Evolutionary conservation across 2,797 vertebrate genomes (phyloP).

Genomic region (Miichthys miiuy): DNA sequence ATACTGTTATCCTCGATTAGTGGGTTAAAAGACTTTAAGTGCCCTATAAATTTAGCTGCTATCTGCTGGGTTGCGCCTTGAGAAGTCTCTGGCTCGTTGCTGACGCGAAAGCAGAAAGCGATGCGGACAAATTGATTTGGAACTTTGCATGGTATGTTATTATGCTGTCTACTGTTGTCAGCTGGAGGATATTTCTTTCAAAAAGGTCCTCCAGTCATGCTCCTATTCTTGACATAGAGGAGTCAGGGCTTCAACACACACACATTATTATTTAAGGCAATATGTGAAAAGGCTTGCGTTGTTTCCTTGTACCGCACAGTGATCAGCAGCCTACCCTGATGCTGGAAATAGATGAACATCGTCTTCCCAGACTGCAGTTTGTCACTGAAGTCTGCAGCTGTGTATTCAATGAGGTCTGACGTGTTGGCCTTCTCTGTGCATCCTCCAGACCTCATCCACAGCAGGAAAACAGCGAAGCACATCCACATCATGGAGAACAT

Average conservation of each 20-base stretch:
- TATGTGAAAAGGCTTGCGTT: not conserved
- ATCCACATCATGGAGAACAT: conserved; percentile 54
- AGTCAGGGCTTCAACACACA: no score
- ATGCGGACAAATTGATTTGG: not conserved
- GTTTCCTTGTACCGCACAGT: not conserved
- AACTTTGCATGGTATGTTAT: not conserved
- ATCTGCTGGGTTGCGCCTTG: not conserved
- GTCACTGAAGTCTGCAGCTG: conserved; percentile 68
- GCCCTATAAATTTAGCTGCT: not conserved
- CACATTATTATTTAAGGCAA: not conserved
- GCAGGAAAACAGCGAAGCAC: conserved; percentile 53
- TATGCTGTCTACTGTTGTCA: conserved; percentile 1
- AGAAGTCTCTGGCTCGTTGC: not conserved
- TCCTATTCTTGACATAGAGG: not conserved
- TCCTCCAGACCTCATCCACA: conserved; percentile 55
- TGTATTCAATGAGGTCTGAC: conserved; percentile 66
- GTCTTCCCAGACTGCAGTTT: conserved; percentile 86
- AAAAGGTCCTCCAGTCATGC: not conserved
- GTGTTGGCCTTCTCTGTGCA: conserved; percentile 63
- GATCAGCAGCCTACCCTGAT: conserved; percentile 78
- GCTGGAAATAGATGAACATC: conserved; percentile 90
- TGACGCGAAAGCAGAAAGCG: not conserved
- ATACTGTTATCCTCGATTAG: not conserved
- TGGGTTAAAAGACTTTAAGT: not conserved
- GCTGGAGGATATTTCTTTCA: not conserved